Evolutionary conservation across 2,113 vertebrate species (phyloP).

Genomic region (Clarias gariepinus): DNA sequence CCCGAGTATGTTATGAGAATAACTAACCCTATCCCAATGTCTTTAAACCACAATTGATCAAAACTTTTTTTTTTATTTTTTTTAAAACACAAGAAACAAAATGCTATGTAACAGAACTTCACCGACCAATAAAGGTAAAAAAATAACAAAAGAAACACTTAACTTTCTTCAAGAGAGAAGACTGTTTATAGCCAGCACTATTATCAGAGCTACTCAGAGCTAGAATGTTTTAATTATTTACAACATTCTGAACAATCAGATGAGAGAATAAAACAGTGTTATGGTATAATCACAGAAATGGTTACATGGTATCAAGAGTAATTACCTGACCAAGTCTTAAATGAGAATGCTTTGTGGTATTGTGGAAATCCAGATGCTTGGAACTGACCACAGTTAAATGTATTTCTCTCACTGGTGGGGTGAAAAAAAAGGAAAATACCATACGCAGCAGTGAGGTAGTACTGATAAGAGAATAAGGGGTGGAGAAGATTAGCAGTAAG

Average conservation of each 20-base stretch:
- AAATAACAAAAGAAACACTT: no score
- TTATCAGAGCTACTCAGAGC: not conserved
- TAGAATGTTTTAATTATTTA: not conserved
- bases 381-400: not conserved
- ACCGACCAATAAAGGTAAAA: no score
- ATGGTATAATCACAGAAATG: not conserved
- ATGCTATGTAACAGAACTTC: no score
- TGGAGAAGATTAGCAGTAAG: not conserved
- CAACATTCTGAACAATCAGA: not conserved
- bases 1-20: no score
- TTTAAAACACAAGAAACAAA: no score
- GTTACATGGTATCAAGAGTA: not conserved
- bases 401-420: not conserved
- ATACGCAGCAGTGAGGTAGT: not conserved
- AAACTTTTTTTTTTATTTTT: no score
- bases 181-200: not conserved
- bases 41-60: no score
- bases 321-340: not conserved
- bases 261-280: not conserved
- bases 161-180: no score
- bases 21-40: no score
- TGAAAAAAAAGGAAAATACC: not conserved
- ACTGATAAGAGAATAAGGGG: constrained; percentile 15
- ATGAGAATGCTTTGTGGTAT: not conserved
- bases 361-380: not conserved